Evolutionary conservation across 2,113 vertebrate species (phyloP), one percentile per base, ranked within the genome.

Genomic region (Patagioenas fasciata): DNA sequence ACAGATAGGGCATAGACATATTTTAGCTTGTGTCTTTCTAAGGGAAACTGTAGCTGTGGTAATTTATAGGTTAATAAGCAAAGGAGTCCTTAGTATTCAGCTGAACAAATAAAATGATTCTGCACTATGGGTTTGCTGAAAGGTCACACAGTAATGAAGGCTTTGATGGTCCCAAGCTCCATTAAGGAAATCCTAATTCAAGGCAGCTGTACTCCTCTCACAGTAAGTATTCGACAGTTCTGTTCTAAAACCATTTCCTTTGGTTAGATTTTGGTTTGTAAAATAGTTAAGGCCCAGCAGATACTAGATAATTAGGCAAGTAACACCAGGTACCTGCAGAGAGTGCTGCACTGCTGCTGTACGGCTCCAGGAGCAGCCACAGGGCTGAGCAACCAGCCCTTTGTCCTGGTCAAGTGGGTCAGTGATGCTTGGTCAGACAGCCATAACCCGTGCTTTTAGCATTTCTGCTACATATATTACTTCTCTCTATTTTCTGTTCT

Each of bases 21-120:
- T 78, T 94, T 85, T 69, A 95, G 74, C n/a, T 47, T 92, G n/a
- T 6, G 25, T 72, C 80, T 64, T 95, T 88, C 64, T 61, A 58
- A 78, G 62, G 42, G 72, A 91, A 85, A 60, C 15, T 88, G 47
- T 82, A 86, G 81, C 60, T 89, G 44, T 61, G 80, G 79, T 88
- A 91, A 95, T 85, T 95, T 80, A 95, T 54, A 91, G 65, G 80
- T 96, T 94, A 97, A 97, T 79, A 90, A 92, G 67, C 31, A 96
- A 95, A 85, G 29, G 25, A 85, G 62, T 10, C 26, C 51, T 60
- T 60, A 80, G 15, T 21, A 78, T 53, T 91, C 94, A 95, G 89
- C 89, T 96, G 91, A 96, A 96, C 70, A 96, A 96, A 96, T 89
- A 96, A 86, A 95, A 80, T 66, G 53, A 58, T 54, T 95, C 79